A percentile compares a stretch with the other conserved stretches of the same genome.
These are phyloP conservation scores for Hemaris fuciformis DNA, from an alignment of 2,888 invertebrate genomes.

Conservation along the genomic window DNA sequence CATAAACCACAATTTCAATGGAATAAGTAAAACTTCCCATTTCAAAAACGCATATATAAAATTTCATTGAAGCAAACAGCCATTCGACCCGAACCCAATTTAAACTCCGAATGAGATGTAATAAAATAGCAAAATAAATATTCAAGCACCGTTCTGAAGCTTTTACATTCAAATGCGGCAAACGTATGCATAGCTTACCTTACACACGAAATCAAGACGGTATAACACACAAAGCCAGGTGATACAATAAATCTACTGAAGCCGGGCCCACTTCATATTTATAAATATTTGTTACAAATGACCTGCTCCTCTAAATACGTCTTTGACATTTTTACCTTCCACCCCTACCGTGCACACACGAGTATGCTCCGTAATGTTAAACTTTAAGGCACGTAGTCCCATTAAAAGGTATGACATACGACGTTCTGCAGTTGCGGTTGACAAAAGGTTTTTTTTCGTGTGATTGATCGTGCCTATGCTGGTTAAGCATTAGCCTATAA, in stretches of 20 bases:
- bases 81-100: neutral
- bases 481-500: slow-evolving; percentile 3
- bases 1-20: neutral
- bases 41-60: neutral
- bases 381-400: neutral
- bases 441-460: slow-evolving; percentile 45
- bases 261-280: slow-evolving; percentile 9
- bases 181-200: neutral
- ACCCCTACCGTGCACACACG: neutral
- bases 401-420: slow-evolving; percentile 12
- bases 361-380: neutral
- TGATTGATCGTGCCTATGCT: slow-evolving; percentile 55
- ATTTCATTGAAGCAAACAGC: neutral
- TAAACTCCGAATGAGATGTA: neutral
- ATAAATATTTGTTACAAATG: slow-evolving; percentile 28
- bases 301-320: slow-evolving; percentile 41
- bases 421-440: slow-evolving; percentile 24
- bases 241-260: slow-evolving; percentile 4
- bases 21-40: neutral
- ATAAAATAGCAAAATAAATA: slow-evolving; percentile 3
- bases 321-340: slow-evolving; percentile 29
- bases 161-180: neutral
- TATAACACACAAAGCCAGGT: neutral
- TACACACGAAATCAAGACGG: neutral
- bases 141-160: neutral